Conservation (phyloP, 2,797 vertebrate genomes). For the Carduelis carduelis region DNA sequence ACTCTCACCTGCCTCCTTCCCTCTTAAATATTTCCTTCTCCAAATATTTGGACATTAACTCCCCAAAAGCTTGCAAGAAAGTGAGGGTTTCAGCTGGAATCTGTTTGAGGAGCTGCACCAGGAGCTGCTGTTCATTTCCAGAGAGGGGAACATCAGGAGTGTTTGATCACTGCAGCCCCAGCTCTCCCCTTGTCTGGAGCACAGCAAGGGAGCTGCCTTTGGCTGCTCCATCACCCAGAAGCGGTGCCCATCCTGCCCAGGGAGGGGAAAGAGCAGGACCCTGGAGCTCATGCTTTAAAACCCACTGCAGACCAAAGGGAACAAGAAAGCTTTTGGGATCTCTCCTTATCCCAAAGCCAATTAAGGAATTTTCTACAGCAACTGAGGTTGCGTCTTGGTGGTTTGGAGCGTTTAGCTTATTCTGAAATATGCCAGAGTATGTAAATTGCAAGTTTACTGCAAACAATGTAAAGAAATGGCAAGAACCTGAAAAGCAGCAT, state of each 20-base stretch:
- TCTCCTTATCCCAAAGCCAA: background rate
- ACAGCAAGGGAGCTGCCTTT: background rate
- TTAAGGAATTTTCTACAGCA: fast-evolving
- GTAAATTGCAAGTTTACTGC: background rate
- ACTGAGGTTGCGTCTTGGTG: background rate
- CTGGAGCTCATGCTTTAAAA: fast-evolving
- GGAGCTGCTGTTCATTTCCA: background rate
- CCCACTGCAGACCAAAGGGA: background rate
- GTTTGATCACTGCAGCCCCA: background rate
- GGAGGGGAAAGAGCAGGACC: background rate
- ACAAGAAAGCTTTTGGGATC: background rate
- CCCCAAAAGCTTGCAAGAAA: background rate
- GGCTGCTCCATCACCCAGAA: background rate
- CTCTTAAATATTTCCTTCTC: background rate
- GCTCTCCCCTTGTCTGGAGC: background rate
- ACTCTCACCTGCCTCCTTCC: background rate
- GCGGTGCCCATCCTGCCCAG: no score
- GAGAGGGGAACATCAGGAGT: fast-evolving
- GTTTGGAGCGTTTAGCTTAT: background rate
- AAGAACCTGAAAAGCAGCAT: background rate
- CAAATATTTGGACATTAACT: background rate
- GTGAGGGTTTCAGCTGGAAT: background rate
- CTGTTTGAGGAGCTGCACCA: background rate
- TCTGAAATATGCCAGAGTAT: background rate
- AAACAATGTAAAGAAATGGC: background rate